These are phyloP conservation scores for Phasianus colchicus DNA, from an alignment of 2,113 vertebrate genomes.

Conservation along the genomic window DNA sequence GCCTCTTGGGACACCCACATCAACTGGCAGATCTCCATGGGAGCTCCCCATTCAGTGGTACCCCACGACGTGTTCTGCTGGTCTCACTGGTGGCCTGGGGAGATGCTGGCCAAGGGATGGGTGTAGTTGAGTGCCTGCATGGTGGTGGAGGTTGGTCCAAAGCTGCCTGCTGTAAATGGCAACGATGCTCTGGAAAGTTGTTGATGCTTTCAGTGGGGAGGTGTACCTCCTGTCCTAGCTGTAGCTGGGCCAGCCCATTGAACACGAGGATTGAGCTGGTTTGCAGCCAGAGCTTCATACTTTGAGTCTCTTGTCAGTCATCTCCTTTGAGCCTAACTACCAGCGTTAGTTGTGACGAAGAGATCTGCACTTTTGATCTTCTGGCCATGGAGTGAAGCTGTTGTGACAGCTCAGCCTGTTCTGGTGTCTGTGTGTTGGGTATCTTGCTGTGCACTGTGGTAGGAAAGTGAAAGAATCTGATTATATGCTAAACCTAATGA, in stretches of 20 bases:
- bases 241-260: neutral
- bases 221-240: neutral
- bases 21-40: neutral
- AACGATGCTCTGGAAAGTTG: neutral
- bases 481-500: neutral
- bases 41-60: rapidly evolving
- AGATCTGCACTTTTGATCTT: slow-evolving; percentile 29
- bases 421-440: neutral
- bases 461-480: neutral
- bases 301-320: rapidly evolving
- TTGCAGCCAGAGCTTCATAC: neutral
- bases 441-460: rapidly evolving
- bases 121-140: neutral
- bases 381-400: neutral
- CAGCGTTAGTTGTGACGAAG: neutral
- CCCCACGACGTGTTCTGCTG: neutral
- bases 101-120: neutral
- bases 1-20: neutral
- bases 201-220: neutral
- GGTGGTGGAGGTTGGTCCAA: neutral
- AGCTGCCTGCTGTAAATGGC: neutral
- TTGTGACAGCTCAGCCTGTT: neutral
- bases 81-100: neutral
- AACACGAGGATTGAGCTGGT: neutral
- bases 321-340: neutral